A percentile compares a stretch with the other conserved stretches of the same genome.
Evolutionary conservation across 2,113 vertebrate species (phyloP).

Genomic region (Ageneiosus marmoratus): DNA sequence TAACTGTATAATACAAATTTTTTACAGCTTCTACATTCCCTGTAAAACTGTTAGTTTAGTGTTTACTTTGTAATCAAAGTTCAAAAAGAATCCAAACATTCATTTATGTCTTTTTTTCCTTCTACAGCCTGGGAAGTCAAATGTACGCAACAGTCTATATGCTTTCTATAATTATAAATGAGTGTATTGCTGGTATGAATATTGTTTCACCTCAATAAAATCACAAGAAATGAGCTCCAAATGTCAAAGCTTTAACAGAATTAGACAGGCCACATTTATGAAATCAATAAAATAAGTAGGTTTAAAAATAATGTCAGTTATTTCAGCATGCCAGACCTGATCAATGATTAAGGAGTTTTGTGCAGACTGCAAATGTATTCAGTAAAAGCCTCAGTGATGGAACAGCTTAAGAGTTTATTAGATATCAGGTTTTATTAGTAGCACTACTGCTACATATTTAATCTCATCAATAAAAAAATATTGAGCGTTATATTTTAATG

Average conservation of each 20-base stretch:
- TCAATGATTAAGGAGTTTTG: not conserved
- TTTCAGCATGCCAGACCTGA: not conserved
- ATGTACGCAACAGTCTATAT: not conserved
- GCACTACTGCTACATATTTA: constrained; percentile 8
- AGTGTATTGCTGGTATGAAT: constrained; percentile 28
- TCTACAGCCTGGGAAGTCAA: no score
- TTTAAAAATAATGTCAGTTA: constrained; percentile 24
- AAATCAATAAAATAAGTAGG: constrained; percentile 22
- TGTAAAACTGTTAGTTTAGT: not conserved
- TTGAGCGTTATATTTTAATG: not conserved
- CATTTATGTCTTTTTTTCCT: not conserved
- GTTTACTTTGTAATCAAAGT: not conserved
- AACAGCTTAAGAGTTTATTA: not conserved
- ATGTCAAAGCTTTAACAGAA: constrained; percentile 33
- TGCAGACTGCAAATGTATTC: not conserved
- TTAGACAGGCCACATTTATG: constrained; percentile 21
- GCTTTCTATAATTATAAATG: not conserved
- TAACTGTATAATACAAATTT: not conserved
- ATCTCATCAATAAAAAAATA: not conserved
- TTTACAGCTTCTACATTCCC: not conserved
- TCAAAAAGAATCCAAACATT: not conserved
- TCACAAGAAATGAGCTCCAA: constrained; percentile 13
- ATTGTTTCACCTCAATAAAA: constrained; percentile 8
- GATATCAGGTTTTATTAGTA: not conserved
- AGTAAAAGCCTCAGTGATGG: not conserved